Evolutionary conservation across 2,797 vertebrate species (phyloP), one percentile per base, ranked within the genome.

Genomic region (Epinephelus coioides): DNA sequence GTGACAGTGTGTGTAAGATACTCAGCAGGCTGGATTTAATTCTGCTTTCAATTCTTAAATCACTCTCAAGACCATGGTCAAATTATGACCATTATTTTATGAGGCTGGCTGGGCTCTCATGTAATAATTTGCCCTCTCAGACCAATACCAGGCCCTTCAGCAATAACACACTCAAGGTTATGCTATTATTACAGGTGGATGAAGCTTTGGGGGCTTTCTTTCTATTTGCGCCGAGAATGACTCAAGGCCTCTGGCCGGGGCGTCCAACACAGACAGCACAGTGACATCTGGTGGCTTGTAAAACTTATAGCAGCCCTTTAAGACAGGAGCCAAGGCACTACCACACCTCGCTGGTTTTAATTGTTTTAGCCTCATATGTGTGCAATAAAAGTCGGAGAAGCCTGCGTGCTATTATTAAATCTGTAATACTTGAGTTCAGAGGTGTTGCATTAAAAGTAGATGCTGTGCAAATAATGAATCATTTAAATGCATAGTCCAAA

Each of bases 41-140:
- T 74, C 50, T n/a, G 38, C 8, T 60, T 74, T 71, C 8, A 73
- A 1, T 54, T 61, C 15, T 65, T 51, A 46, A 69, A 73, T 82
- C 18, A 47, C 65, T 57, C 44, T 51, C 13, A 14, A 50, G 18
- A 67, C 50, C 19, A 44, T 53, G 15, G 14, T 63, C 15, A 71
- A 53, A 67, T 70, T 18, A 64, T 69, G 27, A 43, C 17, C 21
- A 46, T 72, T 64, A 63, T 70, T 70, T 69, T 23, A 65, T 40
- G 13, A 59, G 8, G 34, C n/a, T 55, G 40, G 40, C 15, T 27
- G 21, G 19, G 23, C 27, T 73, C 44, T 62, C 2, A 2, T 62
- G 54, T 61, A 55, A 44, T 61, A 43, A 66, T 74, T 34, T 64
- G 10, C 34, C 13, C 34, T 53, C 34, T 73, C 5, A 70, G 50